Base-by-base conservation (phyloP, 2,113 vertebrate genomes). In the Apistogramma diplotaenia region DNA sequence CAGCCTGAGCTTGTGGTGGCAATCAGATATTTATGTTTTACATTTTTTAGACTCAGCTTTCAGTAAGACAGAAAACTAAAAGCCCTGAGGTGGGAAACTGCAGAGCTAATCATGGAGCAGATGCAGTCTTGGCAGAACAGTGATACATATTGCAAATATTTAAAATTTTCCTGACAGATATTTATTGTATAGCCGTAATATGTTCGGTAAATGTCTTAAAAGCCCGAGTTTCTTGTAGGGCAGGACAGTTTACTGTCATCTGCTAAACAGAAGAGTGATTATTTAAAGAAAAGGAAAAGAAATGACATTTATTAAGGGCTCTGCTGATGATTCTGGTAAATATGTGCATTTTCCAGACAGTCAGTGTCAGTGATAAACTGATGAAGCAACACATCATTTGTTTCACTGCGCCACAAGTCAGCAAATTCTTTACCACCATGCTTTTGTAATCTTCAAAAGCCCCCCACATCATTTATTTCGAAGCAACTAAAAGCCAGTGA, bases 371-470 rank as follows among this genome's bases (percentile, higher is more conserved):
- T 89, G 87, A 90, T 88, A 83, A 90, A 90, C 80, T 53, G 89
- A 91, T 76, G 79, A 83, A 84, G 46, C 62, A 83, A 76, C 88
- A 82, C 82, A 57, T 89, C 60, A 25, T 91, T 88, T 83, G 57
- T 92, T 82, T 88, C 71, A 8, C 70, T 67, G 74, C 51, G 75
- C 84, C 82, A 87, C 79, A 86, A 91, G 85, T 92, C 89, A 85
- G 86, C 90, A 86, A 74, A 91, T 84, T 86, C 67, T 84, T 93
- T 67, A 35, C 86, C 87, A 61, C 81, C 53, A 19, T 75, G 87
- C 79, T 80, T 88, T 78, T 89, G 71, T 81, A 84, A 87, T 90
- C 83, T 80, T 49, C 73, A 25, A 49, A 74, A 31, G 13, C 40
- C 12, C 80, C 70, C 59, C 65, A 72, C 86, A 82, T 89, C 90